Evolutionary conservation across 2,888 invertebrate genomes (phyloP), one percentile per base, ranked within the genome.

Genomic region (Tridacna gigas): DNA sequence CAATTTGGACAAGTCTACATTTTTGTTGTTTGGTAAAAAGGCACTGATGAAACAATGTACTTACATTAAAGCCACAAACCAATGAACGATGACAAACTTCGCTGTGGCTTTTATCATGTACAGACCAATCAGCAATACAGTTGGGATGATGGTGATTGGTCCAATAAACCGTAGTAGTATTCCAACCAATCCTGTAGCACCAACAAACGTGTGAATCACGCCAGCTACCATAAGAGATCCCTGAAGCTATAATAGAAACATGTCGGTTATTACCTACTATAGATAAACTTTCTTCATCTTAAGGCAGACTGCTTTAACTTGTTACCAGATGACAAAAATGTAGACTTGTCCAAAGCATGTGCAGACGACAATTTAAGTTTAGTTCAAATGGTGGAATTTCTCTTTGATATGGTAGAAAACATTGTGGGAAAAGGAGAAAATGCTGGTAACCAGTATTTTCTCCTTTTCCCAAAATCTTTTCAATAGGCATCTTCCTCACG

Each of bases 51-150:
- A 37, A 37, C 37, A 37, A 18, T 13, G 63, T 66, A 90, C 92
- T 86, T 84, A 92, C 97, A 97, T 96, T 26, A 96, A 96, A 48
- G 92, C 89, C 7, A 92, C 90, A n/a, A 88, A 80, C 91, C 91
- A 91, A 76, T 91, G 82, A 13, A 91, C 89, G 76, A 91, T 90
- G 13, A 91, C 89, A 84, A 92, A 91, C 69, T 90, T 91, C 12
- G 91, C 89, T 11, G 89, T 89, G 5, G 91, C 89, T 51, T 90
- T 88, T 25, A 90, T 89, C 83, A 92, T 87, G 82, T 89, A 90
- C 12, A 92, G 83, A 7, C 91, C 91, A 22, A 92, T 88, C 26
- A 91, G 82, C 61, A 90, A 80, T 13, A 91, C 88, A 11, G 91
- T 87, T 12, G 91, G 91, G 18, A 92, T 89, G 74, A 92, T 91